Base-by-base conservation (phyloP, 2,113 vertebrate species). In the Odobenus rosmarus region DNA sequence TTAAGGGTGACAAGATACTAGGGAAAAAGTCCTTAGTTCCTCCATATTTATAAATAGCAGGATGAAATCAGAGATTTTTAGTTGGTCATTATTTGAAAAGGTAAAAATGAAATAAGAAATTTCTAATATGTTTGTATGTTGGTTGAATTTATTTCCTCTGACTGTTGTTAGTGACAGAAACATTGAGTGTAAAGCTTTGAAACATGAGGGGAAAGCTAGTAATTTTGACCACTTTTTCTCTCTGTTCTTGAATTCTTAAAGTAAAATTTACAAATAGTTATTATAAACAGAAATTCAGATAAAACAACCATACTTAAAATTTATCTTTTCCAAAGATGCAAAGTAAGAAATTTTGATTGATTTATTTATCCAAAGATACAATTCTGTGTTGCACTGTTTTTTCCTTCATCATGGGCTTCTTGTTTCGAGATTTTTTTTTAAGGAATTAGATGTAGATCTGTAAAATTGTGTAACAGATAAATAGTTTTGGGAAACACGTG, bases 391-490 rank as follows among this genome's bases (percentile, higher is more conserved):
- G 4, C 19, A 11, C 82, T 90, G 14, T 51, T 90, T 82, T 90
- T 13, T 71, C 92, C 51, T 88, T 94, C 5, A 13, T 31, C 39
- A 31, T 55, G 71, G 7, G 4, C 36, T 69, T 83, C 51, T 83
- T 91, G 67, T 74, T 95, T 74, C 4, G 13, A 77, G 21, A 84
- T 7, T 28, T n/a, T 82, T 81, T 53, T 26, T 24, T 39, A 87
- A 77, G n/a, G 26, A 86, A 86, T 97, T 77, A 92, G 23, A 84
- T 87, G 5, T 33, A 72, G 72, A 57, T 62, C 84, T 97, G 16
- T 96, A 91, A 93, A 98, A 87, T 7, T 57, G 7, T 82, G 23
- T 21, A 92, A 72, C 67, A 87, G 95, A 19, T 96, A n/a, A 62
- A 57, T 85, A 86, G 46, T 89, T 94, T 72, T 61, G 62, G n/a